A percentile compares a stretch with the other conserved stretches of the same genome.
Evolutionary conservation across 2,888 invertebrate species (phyloP).

Genomic region (Drosophila histrio): DNA sequence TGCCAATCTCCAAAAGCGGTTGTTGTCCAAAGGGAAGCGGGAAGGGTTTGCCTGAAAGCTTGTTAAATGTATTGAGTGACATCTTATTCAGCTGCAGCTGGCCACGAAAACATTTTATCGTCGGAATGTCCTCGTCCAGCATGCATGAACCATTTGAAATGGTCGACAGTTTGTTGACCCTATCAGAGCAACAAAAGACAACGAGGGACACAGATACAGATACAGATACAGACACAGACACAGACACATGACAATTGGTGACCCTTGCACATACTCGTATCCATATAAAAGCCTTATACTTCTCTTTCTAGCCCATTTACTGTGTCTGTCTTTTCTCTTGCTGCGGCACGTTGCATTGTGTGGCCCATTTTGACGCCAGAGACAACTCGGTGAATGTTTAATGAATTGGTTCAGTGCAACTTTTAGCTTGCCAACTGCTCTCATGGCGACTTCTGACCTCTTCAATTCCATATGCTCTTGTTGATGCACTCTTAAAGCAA

Average conservation of each 20-base stretch:
- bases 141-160: slow-evolving; percentile 43
- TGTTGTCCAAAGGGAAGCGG: neutral
- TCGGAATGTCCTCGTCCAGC: slow-evolving; percentile 21
- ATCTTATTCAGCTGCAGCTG: slow-evolving; percentile 27
- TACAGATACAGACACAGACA: slow-evolving; percentile 2
- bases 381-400: slow-evolving; percentile 67
- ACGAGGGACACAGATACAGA: neutral
- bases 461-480: slow-evolving; percentile 33
- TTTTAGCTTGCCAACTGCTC: slow-evolving; percentile 47
- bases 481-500: slow-evolving; percentile 37
- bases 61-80: slow-evolving; percentile 51
- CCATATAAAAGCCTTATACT: slow-evolving; percentile 18
- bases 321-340: slow-evolving; percentile 3
- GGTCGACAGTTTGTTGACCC: slow-evolving; percentile 69
- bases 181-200: slow-evolving; percentile 18
- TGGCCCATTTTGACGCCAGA: slow-evolving; percentile 61
- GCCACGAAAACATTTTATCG: slow-evolving; percentile 8
- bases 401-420: slow-evolving; percentile 69
- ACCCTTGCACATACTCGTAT: neutral
- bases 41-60: slow-evolving; percentile 5
- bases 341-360: slow-evolving; percentile 48
- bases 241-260: slow-evolving; percentile 57
- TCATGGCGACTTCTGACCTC: slow-evolving; percentile 36
- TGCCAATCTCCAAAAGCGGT: slow-evolving; percentile 1
- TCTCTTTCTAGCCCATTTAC: slow-evolving; percentile 12